A percentile compares a stretch with the other conserved stretches of the same genome.
Conservation (phyloP, 2,113 vertebrate species). For the Nothoprocta perdicaria region DNA sequence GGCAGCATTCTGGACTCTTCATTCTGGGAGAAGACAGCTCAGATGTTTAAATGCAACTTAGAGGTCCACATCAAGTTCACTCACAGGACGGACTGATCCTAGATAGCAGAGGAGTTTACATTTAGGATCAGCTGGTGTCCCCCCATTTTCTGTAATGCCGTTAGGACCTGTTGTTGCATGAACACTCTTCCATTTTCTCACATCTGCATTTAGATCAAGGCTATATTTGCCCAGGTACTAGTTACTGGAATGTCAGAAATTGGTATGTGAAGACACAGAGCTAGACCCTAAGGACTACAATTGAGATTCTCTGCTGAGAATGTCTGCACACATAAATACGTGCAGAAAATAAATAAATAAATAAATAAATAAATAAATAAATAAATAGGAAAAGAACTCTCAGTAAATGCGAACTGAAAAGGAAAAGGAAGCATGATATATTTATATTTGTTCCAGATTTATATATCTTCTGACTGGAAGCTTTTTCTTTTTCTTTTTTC, state of each 20-base stretch:
- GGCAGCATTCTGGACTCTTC: too few relatives aligned
- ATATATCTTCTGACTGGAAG: background rate
- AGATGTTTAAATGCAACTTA: background rate
- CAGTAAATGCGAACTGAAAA: background rate
- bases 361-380: background rate
- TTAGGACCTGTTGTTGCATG: background rate
- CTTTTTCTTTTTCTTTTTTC: background rate
- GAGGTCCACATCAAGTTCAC: background rate
- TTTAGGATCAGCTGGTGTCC: fast-evolving
- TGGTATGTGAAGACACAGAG: background rate
- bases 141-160: background rate
- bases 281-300: background rate
- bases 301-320: background rate
- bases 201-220: background rate
- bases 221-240: background rate
- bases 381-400: background rate
- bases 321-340: background rate
- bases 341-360: background rate
- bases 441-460: background rate
- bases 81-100: fast-evolving
- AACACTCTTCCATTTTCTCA: background rate
- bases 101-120: background rate
- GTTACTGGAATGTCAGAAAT: background rate
- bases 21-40: background rate
- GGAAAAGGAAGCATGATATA: background rate